Conservation (phyloP, 2,888 invertebrate species). For the Caprella mutica region DNA sequence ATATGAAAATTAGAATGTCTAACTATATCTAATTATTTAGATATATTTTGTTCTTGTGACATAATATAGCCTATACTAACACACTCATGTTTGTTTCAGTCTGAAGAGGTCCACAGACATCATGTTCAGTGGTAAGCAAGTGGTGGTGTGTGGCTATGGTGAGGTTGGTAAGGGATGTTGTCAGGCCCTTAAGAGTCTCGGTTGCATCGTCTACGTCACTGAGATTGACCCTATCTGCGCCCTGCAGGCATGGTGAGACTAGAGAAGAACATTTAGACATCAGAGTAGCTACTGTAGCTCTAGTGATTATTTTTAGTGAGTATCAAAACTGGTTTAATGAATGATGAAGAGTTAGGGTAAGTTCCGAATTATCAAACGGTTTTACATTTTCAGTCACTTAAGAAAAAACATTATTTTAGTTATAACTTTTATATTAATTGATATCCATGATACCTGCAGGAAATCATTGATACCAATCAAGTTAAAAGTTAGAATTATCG, state of each 20-base stretch:
- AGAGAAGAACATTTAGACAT: too few relatives aligned
- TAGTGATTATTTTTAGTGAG: too few relatives aligned
- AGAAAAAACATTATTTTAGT: too few relatives aligned
- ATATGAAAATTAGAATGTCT: background rate
- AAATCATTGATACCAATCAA: too few relatives aligned
- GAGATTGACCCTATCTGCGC: slow-evolving; percentile 98
- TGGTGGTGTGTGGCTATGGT: slow-evolving; percentile 90
- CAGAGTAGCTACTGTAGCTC: too few relatives aligned
- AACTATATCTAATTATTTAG: slow-evolving; percentile 1
- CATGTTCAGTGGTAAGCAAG: slow-evolving; percentile 96
- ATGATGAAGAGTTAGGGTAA: too few relatives aligned
- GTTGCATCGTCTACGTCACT: slow-evolving; percentile 82
- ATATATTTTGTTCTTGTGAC: background rate
- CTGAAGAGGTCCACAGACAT: slow-evolving; percentile 82
- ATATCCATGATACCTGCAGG: too few relatives aligned
- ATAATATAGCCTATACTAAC: background rate
- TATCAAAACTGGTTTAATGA: too few relatives aligned
- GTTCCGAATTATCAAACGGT: too few relatives aligned
- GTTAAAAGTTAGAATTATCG: too few relatives aligned
- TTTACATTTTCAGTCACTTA: too few relatives aligned
- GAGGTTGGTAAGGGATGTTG: slow-evolving; percentile 96
- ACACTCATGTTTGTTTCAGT: slow-evolving; percentile 42
- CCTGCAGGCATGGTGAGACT: slow-evolving; percentile 57
- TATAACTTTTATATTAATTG: too few relatives aligned
- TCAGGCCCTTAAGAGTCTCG: slow-evolving; percentile 84